Conservation (phyloP, 92 coral and sea anemone genomes). For the Muricea muricata region DNA sequence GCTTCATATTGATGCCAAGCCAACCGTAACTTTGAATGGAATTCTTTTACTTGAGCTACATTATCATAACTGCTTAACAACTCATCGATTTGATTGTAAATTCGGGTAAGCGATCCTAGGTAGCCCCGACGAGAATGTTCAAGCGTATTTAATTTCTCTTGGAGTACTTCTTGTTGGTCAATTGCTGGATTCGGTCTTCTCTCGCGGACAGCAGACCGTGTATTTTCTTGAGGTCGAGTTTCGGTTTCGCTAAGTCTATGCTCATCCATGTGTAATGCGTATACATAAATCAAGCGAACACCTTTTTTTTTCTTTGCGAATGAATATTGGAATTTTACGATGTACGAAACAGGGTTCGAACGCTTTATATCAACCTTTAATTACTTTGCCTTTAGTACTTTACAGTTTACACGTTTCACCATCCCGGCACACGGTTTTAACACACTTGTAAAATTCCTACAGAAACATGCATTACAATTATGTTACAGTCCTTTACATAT, state of each 20-base stretch:
- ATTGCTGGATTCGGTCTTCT: background rate
- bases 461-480: too few species aligned
- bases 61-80: background rate
- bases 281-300: too few species aligned
- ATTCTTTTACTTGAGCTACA: slow-evolving; percentile 10
- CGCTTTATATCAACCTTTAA: too few species aligned
- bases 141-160: background rate
- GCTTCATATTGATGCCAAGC: background rate
- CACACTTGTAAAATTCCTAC: too few species aligned
- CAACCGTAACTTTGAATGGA: background rate
- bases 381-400: too few species aligned
- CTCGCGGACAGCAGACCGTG: background rate
- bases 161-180: slow-evolving; percentile 1
- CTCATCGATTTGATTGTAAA: background rate
- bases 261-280: background rate
- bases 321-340: too few species aligned
- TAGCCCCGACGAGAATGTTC: slow-evolving; percentile 11
- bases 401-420: too few species aligned
- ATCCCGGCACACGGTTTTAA: too few species aligned
- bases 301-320: too few species aligned
- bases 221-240: background rate
- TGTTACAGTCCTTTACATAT: too few species aligned
- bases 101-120: background rate
- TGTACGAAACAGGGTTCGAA: too few species aligned
- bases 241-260: slow-evolving; percentile 1